These are phyloP conservation scores for Cheilinus undulatus DNA, from an alignment of 2,113 vertebrate species.

Conservation along the genomic window DNA sequence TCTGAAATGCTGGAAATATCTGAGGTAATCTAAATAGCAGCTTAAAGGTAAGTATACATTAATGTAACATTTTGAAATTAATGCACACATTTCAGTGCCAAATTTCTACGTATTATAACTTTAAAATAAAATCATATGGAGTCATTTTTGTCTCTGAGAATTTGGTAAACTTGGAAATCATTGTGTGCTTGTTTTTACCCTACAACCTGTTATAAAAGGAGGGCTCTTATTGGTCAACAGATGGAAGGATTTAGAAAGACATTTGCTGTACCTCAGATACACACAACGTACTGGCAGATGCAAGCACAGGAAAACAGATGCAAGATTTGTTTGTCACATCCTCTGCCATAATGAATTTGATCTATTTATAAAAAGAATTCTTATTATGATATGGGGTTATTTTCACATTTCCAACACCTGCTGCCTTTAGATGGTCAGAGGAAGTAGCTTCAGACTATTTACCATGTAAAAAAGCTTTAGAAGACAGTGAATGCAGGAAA, in stretches of 20 bases:
- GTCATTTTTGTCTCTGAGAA: not conserved
- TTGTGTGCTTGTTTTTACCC: conserved; percentile 40
- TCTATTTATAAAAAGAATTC: not conserved
- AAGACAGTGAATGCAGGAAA: not conserved
- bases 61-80: too few species aligned
- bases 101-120: too few species aligned
- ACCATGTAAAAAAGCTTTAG: not conserved
- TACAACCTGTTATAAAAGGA: conserved; percentile 39
- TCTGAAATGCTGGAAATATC: too few species aligned
- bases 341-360: not conserved
- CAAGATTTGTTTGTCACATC: conserved; percentile 6
- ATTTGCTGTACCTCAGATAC: not conserved
- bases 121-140: too few species aligned
- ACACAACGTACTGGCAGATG: not conserved
- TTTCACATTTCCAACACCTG: not conserved
- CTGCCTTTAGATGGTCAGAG: not conserved
- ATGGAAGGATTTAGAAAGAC: conserved; percentile 49
- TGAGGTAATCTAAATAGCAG: too few species aligned
- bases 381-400: not conserved
- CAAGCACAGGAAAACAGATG: conserved; percentile 15
- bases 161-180: conserved; percentile 22
- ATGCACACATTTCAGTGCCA: too few species aligned
- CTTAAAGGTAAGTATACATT: too few species aligned
- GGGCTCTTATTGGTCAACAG: conserved; percentile 55
- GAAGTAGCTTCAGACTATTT: not conserved